Percentiles rank a stretch among this genome's conserved stretches.
phyloP scores from a whole-genome alignment of 2,888 invertebrate species.

The Nemoura dubitans region DNA sequence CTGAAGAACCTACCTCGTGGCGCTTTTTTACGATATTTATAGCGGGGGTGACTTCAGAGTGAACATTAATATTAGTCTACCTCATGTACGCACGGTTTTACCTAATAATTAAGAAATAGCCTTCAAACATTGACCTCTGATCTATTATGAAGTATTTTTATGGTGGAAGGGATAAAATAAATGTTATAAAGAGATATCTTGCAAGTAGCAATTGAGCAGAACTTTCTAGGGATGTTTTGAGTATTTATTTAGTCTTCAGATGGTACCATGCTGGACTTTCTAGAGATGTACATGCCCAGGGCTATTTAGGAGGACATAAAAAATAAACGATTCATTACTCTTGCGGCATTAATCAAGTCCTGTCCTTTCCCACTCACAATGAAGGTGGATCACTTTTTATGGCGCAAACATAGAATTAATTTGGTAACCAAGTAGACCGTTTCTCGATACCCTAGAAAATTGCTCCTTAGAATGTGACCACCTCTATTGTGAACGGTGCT shows the following conservation, averaged over 20 bases:
- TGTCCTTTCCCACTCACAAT: too few relatives aligned
- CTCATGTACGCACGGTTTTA: neutral
- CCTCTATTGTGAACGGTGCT: too few relatives aligned
- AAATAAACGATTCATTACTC: neutral
- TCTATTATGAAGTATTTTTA: constrained; percentile 16
- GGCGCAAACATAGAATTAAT: too few relatives aligned
- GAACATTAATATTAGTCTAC: neutral
- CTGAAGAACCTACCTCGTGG: neutral
- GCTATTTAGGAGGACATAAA: neutral
- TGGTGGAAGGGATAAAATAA: constrained; percentile 25
- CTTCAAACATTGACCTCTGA: neutral
- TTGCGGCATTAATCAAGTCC: neutral
- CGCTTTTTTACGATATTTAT: neutral
- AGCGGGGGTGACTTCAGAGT: neutral
- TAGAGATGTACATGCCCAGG: neutral
- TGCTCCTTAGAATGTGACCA: too few relatives aligned
- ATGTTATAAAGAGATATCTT: neutral
- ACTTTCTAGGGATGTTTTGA: neutral
- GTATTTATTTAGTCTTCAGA: neutral
- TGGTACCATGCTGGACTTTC: neutral
- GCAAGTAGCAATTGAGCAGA: too few relatives aligned
- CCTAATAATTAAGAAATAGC: neutral
- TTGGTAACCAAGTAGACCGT: too few relatives aligned
- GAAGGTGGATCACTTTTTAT: too few relatives aligned
- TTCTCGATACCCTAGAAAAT: too few relatives aligned